phyloP scores from a whole-genome alignment of 2,888 invertebrate species.

The Brenthis ino region DNA sequence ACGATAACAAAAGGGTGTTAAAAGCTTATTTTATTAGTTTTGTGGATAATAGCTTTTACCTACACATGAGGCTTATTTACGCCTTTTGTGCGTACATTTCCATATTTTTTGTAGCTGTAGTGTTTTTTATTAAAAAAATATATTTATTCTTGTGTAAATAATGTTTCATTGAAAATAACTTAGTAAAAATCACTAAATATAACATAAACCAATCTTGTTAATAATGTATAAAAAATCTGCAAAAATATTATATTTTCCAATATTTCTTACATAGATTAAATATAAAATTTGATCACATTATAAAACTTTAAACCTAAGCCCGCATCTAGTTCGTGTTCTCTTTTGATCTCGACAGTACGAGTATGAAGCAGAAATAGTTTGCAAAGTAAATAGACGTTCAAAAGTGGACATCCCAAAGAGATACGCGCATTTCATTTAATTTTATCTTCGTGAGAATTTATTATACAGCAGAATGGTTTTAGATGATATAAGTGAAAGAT shows the following conservation, averaged over 20 bases:
- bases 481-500: too few species aligned
- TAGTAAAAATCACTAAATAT: background rate
- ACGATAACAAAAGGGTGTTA: conserved; percentile 18
- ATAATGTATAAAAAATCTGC: background rate
- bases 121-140: too few species aligned
- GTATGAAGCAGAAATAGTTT: conserved; percentile 45
- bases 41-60: conserved; percentile 24
- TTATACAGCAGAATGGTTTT: too few species aligned
- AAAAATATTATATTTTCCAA: background rate
- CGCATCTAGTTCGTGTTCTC: conserved; percentile 31
- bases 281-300: conserved; percentile 13
- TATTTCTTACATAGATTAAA: conserved; percentile 1
- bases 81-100: conserved; percentile 10
- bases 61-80: conserved; percentile 18
- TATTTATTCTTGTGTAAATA: too few species aligned
- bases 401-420: conserved; percentile 56
- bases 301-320: conserved; percentile 26
- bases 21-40: conserved; percentile 22
- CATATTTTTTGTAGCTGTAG: background rate
- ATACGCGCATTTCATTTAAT: conserved; percentile 11
- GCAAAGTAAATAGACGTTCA: conserved; percentile 56
- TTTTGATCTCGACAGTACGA: conserved; percentile 35
- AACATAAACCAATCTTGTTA: background rate
- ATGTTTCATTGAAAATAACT: background rate
- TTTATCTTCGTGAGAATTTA: too few species aligned